Evolutionary conservation across 2,888 invertebrate genomes (phyloP), one percentile per base, ranked within the genome.

Genomic region (Cantharis flavilabris): DNA sequence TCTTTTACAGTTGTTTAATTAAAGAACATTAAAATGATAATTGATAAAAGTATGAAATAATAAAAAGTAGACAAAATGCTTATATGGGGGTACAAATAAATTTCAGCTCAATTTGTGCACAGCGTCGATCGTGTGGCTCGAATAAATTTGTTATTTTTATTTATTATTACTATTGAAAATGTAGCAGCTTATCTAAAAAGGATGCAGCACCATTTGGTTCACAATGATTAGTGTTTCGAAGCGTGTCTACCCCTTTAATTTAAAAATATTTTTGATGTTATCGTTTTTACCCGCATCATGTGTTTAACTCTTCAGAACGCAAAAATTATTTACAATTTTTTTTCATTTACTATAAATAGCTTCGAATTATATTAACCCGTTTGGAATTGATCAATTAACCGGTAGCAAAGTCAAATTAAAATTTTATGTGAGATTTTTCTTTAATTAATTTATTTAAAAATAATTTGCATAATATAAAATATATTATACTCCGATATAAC

Each of bases 181-280:
- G 7, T n/a, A 49, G n/a, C n/a, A 49, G 49, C 49, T 49, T 49
- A n/a, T 67, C 7, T 67, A 67, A 20, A 67, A 67, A 13, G 13
- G 65, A 26, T 26, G 18, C 20, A 67, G 13, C n/a, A 14, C 7
- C 23, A 67, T 67, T 26, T 67, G 65, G 65, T 23, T 67, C 65
- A 23, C 26, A 67, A 23, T 67, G 9, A 67, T 23, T 67, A 23
- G 65, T 67, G 65, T 67, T 65, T 65, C 9, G 65, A 67, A 23
- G 20, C 49, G 49, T 49, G 65, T 23, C n/a, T 67, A 67, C 65
- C 65, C 65, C 65, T 67, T 67, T 67, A 67, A 67, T 13, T 26
- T 67, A 67, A 67, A 67, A 67, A 67, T 26, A 67, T 23, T 67
- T 67, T 13, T 26, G 65, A 67, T 67, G n/a, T 67, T 67, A 67